Conservation (phyloP, 2,797 vertebrate genomes). For the Enteromius thamalakanensis region DNA sequence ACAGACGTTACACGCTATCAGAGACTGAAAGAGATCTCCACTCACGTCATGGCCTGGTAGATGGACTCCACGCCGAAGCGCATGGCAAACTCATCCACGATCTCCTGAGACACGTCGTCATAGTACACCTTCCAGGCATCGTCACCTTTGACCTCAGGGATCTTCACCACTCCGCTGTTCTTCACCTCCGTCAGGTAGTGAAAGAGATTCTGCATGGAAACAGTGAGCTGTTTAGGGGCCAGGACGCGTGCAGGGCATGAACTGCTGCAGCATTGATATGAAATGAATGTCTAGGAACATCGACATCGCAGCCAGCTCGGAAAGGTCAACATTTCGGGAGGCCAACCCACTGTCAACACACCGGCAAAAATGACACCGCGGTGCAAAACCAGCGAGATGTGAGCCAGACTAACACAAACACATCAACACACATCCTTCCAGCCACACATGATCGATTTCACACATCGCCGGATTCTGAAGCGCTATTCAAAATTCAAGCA, state of each 20-base stretch:
- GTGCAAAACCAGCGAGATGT: not conserved
- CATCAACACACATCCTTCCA: not conserved
- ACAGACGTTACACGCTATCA: not conserved
- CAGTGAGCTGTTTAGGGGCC: not conserved
- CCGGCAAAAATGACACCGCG: not conserved
- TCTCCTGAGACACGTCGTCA: constrained; percentile 94
- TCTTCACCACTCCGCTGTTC: constrained; percentile 88
- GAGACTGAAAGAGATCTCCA: constrained; percentile 33
- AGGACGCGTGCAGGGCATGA: not conserved
- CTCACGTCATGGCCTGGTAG: constrained; percentile 99
- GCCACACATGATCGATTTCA: not conserved
- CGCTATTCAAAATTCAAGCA: not conserved
- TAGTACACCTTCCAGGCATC: constrained; percentile 99
- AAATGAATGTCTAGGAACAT: not conserved
- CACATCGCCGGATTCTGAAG: not conserved
- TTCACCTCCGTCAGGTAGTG: constrained; percentile 94
- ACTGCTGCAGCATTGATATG: not conserved
- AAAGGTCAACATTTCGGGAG: constrained; percentile 30
- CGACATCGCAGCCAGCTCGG: not conserved
- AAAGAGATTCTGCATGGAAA: constrained; percentile 87
- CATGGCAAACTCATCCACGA: constrained; percentile 98
- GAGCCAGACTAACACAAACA: constrained; percentile 38
- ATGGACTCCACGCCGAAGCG: constrained; percentile 97
- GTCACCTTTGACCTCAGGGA: constrained; percentile 92
- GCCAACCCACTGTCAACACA: constrained; percentile 23